Base-by-base conservation (phyloP, 2,113 vertebrate species). In the Leptodactylus fuscus region DNA sequence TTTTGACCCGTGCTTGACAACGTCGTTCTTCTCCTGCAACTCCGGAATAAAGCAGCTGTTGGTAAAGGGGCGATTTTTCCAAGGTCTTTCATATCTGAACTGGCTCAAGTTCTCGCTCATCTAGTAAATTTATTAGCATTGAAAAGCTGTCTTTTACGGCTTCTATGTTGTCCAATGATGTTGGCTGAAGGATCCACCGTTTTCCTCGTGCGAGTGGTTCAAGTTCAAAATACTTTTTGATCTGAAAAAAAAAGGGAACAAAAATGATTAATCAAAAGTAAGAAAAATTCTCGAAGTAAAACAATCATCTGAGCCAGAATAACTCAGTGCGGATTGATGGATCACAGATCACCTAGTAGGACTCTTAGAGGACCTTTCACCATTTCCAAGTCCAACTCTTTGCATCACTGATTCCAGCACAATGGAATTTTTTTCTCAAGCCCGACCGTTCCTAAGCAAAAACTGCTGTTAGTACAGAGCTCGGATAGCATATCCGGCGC, bases 211-310 rank as follows among this genome's bases (percentile, higher is more conserved):
- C 96, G 91, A 98, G 94, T 3, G 97, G 97, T 91, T 99, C 97
- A 92, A 99, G 95, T 94, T 99, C 98, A 89, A 99, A 97, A 90
- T 98, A 98, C 88, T 98, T 99, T 93, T 97, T 98, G 79, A 99
- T 95, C 98, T 99, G 86, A n/a, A 82, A 86, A 51, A 83, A 81
- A 70, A 62, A 67, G 82, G 1, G 24, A 48, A 41, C 13, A 34
- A 16, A 10, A 34, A 1, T 1, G 6, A 67, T 67, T 67, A 8
- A 27, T 27, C 9, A 2, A 12, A 58, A n/a, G 0, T 58, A 0
- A 58, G n/a, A 60, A 7, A 1, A 34, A 34, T 67, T 67, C 1
- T 67, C 7, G 29, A 4, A 32, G 27, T 62, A 15, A 62, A 34
- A 13, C 13, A 16, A 15, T 16, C 27, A 65, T 29, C 16, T 8